Base-by-base conservation (phyloP, 2,113 vertebrate genomes). In the Aplodontia rufa region DNA sequence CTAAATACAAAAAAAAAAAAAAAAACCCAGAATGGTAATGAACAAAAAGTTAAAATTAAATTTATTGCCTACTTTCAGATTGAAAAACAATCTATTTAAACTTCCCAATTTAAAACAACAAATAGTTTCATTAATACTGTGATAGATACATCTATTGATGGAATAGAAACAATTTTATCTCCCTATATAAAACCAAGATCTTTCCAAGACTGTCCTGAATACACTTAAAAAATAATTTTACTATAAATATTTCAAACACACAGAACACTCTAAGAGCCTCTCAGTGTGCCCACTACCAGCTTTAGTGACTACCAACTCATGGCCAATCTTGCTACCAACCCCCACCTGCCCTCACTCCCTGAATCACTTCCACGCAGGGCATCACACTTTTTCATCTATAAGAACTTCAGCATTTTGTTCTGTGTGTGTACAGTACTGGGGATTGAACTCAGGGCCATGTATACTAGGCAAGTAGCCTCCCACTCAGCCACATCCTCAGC, bases 1-100 rank as follows among this genome's bases (percentile, higher is more conserved):
- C 99, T 99, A 97, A 97, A 91, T 42, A 76, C 19, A 91, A 97
- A 95, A 85, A 72, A 93, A 32, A 88, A 68, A 10, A 37, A 53
- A 5, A 53, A 9, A 22, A 22, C 58, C 55, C 88, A 95, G 37
- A 76, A 72, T 58, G 37, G 75, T 30, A 90, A 91, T 37, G 47
- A 26, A 28, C 28, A 60, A 82, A 88, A 90, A 66, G 6, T 69
- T 24, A 69, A 93, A 97, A 87, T 93, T 78, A 86, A 87, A 94
- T 12, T 30, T 72, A 85, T 6, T 72, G 22, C 28, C 69, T 91
- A 90, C 62, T 96, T 95, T 87, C 35, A 37, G 37, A 87, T n/a
- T n/a, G 4, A 84, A 95, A 90, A 88, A 80, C 47, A 85, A 79
- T 64, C 42, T 51, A 86, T 16, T 80, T 80, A 84, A 84, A 86